phyloP scores from a whole-genome alignment of 2,888 invertebrate species.

The Tetragonisca angustula region DNA sequence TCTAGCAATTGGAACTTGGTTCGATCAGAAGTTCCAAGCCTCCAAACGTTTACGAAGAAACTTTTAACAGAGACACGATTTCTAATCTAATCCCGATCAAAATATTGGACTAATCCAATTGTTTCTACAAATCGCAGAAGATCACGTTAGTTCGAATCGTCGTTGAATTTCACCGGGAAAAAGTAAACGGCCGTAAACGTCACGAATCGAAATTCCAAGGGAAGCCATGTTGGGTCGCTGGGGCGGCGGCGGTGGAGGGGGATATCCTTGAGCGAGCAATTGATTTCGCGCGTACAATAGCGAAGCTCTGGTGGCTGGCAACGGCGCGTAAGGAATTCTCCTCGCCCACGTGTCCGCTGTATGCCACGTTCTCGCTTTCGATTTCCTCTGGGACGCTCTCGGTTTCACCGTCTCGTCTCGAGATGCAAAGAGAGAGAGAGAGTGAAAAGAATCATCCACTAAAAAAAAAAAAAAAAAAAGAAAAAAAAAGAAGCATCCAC shows the following conservation, averaged over 20 bases:
- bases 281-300: slow-evolving; percentile 25
- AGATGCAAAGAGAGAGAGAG: not conserved
- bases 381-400: slow-evolving; percentile 52
- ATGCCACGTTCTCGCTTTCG: slow-evolving; percentile 45
- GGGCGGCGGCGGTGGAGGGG: not conserved
- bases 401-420: slow-evolving; percentile 36
- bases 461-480: not conserved
- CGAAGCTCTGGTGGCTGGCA: not conserved
- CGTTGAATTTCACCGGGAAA: too few species aligned
- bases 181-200: too few species aligned
- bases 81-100: too few species aligned
- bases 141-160: too few species aligned
- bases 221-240: not conserved
- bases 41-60: too few species aligned
- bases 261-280: slow-evolving; percentile 12
- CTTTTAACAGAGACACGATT: too few species aligned
- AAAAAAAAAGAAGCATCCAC: not conserved
- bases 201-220: not conserved
- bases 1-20: too few species aligned
- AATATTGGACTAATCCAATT: too few species aligned
- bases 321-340: slow-evolving; percentile 13
- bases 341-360: slow-evolving; percentile 28
- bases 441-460: too few species aligned
- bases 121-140: too few species aligned
- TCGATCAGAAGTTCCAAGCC: too few species aligned